These are phyloP conservation scores for Pseudopodoces humilis DNA, from an alignment of 2,113 vertebrate genomes.

Conservation along the genomic window DNA sequence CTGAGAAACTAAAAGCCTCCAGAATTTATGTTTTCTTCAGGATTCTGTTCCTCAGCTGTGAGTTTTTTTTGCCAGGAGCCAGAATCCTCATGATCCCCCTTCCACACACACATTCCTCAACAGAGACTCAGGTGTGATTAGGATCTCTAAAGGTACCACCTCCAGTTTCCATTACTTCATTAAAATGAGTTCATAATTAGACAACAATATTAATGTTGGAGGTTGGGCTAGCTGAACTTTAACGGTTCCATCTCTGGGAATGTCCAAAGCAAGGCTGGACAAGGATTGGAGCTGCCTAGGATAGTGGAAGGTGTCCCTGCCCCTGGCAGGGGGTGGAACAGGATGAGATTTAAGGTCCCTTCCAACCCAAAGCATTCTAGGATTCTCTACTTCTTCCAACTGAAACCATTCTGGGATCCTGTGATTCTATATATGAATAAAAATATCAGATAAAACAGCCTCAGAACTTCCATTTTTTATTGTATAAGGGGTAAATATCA, in stretches of 20 bases:
- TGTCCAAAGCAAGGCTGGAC: accelerated
- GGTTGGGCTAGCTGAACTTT: neutral
- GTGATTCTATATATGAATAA: neutral
- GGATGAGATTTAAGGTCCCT: neutral
- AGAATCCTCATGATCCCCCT: neutral
- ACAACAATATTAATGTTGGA: neutral
- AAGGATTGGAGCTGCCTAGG: neutral
- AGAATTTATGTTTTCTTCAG: neutral
- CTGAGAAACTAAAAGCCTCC: neutral
- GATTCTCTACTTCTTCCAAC: neutral
- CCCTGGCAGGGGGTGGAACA: neutral
- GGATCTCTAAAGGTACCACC: neutral
- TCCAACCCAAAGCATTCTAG: neutral
- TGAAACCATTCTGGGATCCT: neutral
- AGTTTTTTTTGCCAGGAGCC: neutral
- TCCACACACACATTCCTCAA: neutral
- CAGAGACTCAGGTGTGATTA: neutral
- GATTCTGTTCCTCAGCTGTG: accelerated
- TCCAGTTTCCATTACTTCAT: neutral
- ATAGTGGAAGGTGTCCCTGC: neutral
- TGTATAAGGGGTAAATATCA: neutral
- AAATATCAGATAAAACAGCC: neutral
- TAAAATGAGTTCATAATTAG: neutral
- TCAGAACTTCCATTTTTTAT: accelerated
- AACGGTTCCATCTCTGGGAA: neutral